Percentiles rank a stretch among this genome's conserved stretches.
Evolutionary conservation across 2,797 vertebrate genomes (phyloP).

Genomic region (Remorina albescens): DNA sequence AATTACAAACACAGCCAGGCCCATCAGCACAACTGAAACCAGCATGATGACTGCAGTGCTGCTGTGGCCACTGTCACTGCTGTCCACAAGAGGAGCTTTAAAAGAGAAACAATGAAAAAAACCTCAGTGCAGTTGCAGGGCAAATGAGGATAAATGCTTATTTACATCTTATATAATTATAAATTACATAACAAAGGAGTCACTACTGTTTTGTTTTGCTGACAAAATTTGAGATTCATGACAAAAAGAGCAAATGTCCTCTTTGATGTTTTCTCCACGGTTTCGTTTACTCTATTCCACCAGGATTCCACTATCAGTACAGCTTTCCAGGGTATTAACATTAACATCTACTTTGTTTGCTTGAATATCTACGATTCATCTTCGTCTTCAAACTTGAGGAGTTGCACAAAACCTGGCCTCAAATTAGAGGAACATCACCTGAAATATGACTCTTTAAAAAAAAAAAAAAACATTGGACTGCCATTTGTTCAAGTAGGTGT

Average conservation of each 20-base stretch:
- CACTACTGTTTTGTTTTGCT: constrained; percentile 3
- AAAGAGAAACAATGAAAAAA: constrained; percentile 45
- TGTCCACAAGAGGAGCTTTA: constrained; percentile 91
- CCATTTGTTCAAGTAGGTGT: constrained; percentile 26
- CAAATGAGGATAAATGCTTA: constrained; percentile 15
- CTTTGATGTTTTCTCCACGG: background rate
- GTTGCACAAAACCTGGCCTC: background rate
- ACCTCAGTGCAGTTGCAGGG: constrained; percentile 29
- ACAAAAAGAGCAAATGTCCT: constrained; percentile 1
- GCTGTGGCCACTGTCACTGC: constrained; percentile 87
- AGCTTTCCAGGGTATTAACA: background rate
- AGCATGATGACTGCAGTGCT: constrained; percentile 95
- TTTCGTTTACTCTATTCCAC: constrained; percentile 2
- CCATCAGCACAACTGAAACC: constrained; percentile 91
- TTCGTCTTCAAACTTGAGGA: constrained; percentile 10
- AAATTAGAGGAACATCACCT: constrained; percentile 2
- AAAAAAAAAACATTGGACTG: background rate
- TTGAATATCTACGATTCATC: background rate
- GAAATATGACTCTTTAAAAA: constrained; percentile 8
- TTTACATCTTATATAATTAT: background rate
- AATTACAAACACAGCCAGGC: constrained; percentile 90
- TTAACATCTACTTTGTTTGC: background rate
- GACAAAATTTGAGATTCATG: background rate
- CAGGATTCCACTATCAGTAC: background rate
- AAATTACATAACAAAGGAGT: constrained; percentile 24